These are phyloP conservation scores for Urosaurus nigricauda DNA, from an alignment of 2,797 vertebrate species.

Conservation along the genomic window DNA sequence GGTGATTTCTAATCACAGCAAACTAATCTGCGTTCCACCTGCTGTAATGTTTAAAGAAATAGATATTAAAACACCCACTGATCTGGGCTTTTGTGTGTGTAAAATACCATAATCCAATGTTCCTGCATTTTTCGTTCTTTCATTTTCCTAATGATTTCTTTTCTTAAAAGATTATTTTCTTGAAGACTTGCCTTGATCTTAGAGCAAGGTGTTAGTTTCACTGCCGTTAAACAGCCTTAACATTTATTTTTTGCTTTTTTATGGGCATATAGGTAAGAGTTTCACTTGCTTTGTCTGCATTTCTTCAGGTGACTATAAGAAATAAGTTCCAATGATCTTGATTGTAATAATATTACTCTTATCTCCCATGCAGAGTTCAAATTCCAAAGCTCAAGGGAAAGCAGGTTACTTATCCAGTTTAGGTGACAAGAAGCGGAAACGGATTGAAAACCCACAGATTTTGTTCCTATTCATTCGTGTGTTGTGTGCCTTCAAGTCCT, in stretches of 20 bases:
- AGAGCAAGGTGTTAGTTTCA: background rate
- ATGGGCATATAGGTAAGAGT: background rate
- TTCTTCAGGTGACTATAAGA: accelerated
- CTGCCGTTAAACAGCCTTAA: background rate
- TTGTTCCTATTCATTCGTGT: no score
- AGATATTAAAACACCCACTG: no score
- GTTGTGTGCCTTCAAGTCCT: no score
- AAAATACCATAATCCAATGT: background rate
- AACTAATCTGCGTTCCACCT: background rate
- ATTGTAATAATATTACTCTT: background rate
- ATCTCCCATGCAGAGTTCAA: background rate
- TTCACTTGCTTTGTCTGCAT: background rate
- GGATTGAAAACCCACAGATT: no score
- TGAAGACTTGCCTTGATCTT: background rate
- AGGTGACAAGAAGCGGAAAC: no score
- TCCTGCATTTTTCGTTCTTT: background rate
- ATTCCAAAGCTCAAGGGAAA: slow-evolving; percentile 3
- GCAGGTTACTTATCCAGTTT: background rate
- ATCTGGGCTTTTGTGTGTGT: no score
- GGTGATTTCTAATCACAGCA: background rate
- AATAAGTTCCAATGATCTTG: no score
- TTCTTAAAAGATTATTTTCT: background rate
- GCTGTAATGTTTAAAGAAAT: no score
- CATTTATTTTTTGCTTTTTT: background rate
- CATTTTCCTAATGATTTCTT: background rate